phyloP scores from a whole-genome alignment of 2,888 invertebrate species.

The Epistrophella euchroma region DNA sequence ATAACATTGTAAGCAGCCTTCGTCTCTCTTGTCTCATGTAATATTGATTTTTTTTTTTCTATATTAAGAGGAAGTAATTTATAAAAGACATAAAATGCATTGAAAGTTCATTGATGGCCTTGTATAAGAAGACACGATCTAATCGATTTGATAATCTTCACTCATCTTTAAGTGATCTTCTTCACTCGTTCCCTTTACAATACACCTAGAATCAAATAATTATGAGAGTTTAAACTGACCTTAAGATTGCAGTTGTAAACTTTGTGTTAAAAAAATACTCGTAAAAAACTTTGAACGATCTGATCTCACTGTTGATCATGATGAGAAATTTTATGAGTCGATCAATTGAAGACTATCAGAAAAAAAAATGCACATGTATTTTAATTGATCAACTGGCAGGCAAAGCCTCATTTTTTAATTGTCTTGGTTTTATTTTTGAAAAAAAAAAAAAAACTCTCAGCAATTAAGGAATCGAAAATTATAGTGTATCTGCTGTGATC shows the following conservation, averaged over 20 bases:
- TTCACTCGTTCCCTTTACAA: not conserved
- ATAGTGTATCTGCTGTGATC: conserved; percentile 21
- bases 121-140: conserved; percentile 23
- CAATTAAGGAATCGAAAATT: conserved; percentile 32
- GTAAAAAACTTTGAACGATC: conserved; percentile 12
- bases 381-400: conserved; percentile 28
- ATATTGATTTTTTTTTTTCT: conserved; percentile 13
- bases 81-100: not conserved
- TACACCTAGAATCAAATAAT: conserved; percentile 12
- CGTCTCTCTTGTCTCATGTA: conserved; percentile 13
- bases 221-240: conserved; percentile 40
- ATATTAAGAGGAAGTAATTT: conserved; percentile 26
- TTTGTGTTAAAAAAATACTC: not conserved
- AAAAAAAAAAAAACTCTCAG: conserved; percentile 6
- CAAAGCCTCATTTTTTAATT: conserved; percentile 22
- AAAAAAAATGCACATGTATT: conserved; percentile 6
- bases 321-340: conserved; percentile 36
- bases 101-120: conserved; percentile 20
- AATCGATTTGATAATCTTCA: conserved; percentile 43
- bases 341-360: conserved; percentile 46
- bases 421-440: not conserved
- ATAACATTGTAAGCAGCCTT: conserved; percentile 11
- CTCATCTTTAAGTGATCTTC: conserved; percentile 46
- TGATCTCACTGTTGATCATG: conserved; percentile 22
- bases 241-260: conserved; percentile 39